Evolutionary conservation across 1,140 invertebrate species (phyloP), one percentile per base, ranked within the genome.

Genomic region (Danaus plexippus): DNA sequence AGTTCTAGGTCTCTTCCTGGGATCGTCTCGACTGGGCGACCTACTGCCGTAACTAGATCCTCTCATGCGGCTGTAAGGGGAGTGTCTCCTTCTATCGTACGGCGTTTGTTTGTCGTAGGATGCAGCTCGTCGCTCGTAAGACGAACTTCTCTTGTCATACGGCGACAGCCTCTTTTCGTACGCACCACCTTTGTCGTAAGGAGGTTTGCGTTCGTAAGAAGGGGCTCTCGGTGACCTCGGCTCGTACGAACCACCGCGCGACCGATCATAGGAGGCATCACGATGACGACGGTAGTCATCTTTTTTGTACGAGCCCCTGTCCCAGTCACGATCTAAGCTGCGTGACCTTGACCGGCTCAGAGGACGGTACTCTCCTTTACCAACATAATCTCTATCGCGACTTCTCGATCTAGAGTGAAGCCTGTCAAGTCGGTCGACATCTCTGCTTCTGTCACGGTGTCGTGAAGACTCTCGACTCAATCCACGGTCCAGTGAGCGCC

Each of bases 1-100:
- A 11, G 89, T 89, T 52, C 89, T 72, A 2, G 89, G 90, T 42
- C 89, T 75, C 63, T 90, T 90, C 44, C 89, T 72, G 5, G 87
- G 80, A 63, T 89, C 88, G 50, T 89, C 88, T 2, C 88, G 75
- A 55, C 80, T 87, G 18, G 88, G 88, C 0, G 88, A 88, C 6
- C 80, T 65, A 54, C 84, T 83, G 6, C 82, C 75, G 44, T 85
- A 88, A 48, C 83, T 87, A 9, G 83, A 78, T 6, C 75, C 77
- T 15, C 85, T 68, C 46, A 84, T 71, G 1, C 85, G 77, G 54
- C 71, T 73, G 51, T 88, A 88, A 0, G 86, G 85, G 1, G 87
- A 86, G 52, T 80, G 80, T 50, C 85, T 67, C 55, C 87, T 87
- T 53, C 82, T 75, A 44, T 86, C 84, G 59, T 84, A 85, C 0